These are phyloP conservation scores for Alaudala cheleensis DNA, from an alignment of 2,113 vertebrate species.

Conservation along the genomic window DNA sequence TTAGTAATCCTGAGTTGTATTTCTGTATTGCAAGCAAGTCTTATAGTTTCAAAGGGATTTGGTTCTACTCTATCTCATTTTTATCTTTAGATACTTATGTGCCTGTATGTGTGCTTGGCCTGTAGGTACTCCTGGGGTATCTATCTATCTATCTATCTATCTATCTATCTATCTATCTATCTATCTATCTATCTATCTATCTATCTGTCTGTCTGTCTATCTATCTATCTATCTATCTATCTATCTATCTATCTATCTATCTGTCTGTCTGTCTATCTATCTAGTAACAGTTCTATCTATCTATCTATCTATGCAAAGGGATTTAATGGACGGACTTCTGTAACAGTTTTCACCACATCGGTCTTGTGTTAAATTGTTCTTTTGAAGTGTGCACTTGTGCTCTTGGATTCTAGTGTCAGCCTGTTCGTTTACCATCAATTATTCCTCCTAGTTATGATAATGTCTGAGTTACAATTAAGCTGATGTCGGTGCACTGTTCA, in stretches of 20 bases:
- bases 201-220: no score
- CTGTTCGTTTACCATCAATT: not conserved
- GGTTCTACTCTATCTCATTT: not conserved
- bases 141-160: no score
- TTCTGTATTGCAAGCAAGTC: not conserved
- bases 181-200: no score
- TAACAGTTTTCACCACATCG: not conserved
- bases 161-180: no score
- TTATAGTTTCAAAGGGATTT: not conserved
- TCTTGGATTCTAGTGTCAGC: not conserved
- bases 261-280: no score
- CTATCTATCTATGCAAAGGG: no score
- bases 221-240: no score
- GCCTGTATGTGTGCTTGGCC: not conserved
- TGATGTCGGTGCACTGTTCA: not conserved
- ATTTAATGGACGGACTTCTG: not conserved
- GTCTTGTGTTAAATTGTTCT: not conserved
- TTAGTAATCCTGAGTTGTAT: not conserved
- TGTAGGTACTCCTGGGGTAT: not conserved
- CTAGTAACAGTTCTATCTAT: no score
- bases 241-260: no score
- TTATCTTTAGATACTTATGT: not conserved
- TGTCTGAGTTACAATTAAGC: not conserved
- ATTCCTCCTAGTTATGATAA: not conserved
- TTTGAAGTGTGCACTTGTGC: not conserved